These are phyloP conservation scores for Plotosus lineatus DNA, from an alignment of 2,113 vertebrate genomes.

Conservation along the genomic window DNA sequence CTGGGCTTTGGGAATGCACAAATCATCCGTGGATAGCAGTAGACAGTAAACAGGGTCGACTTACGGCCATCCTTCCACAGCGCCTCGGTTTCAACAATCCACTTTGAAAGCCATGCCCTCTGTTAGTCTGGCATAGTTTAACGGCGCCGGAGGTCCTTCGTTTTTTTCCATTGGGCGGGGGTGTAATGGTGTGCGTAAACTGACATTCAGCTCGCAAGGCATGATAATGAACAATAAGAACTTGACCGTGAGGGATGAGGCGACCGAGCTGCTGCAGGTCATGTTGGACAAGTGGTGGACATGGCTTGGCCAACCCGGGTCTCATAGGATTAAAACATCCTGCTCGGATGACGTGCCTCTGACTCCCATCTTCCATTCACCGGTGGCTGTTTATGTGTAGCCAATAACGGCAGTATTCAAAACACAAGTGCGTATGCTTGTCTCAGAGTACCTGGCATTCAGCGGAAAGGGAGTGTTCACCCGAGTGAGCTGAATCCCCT, in stretches of 20 bases:
- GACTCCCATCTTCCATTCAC: not conserved
- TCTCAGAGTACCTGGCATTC: constrained; percentile 20
- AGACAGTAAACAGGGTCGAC: constrained; percentile 29
- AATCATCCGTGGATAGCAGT: constrained; percentile 10
- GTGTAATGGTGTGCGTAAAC: not conserved
- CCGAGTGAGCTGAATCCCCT: too few species aligned
- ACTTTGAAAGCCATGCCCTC: not conserved
- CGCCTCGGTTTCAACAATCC: constrained; percentile 3
- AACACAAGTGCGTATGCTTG: not conserved
- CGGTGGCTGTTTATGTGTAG: not conserved
- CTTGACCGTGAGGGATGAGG: not conserved
- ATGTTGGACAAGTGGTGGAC: not conserved
- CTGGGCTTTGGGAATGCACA: constrained; percentile 4
- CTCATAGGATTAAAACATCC: constrained; percentile 26
- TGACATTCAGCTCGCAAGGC: constrained; percentile 3
- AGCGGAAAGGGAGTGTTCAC: too few species aligned
- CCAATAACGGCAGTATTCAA: not conserved
- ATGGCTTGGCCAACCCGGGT: not conserved
- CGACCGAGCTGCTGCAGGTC: constrained; percentile 4
- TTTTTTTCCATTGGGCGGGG: not conserved
- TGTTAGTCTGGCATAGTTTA: constrained; percentile 1
- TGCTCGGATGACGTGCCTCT: not conserved
- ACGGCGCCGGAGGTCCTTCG: not conserved
- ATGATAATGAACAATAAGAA: constrained; percentile 28
- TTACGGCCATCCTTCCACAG: constrained; percentile 8